Evolutionary conservation across 2,113 vertebrate species (phyloP).

Genomic region (Calidris pygmaea): DNA sequence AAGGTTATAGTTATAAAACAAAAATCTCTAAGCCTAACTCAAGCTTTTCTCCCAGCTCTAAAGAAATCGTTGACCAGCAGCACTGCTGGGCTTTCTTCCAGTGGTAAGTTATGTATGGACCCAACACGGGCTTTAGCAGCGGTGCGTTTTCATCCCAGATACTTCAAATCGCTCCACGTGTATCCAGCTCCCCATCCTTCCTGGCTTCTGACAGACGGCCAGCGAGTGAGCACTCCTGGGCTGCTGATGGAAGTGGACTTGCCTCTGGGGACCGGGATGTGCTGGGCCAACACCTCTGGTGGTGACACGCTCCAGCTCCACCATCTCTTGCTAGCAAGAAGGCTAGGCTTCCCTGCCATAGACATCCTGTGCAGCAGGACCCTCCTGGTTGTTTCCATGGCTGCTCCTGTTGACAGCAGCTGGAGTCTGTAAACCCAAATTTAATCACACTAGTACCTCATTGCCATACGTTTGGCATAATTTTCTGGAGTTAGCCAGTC

Average conservation of each 20-base stretch:
- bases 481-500: neutral
- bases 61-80: neutral
- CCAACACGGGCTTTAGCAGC: neutral
- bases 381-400: neutral
- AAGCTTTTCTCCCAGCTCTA: neutral
- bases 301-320: neutral
- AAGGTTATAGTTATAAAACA: neutral
- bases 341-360: neutral
- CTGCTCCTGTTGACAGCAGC: neutral
- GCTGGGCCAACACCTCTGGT: neutral
- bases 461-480: neutral
- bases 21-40: neutral
- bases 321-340: neutral
- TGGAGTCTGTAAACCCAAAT: neutral
- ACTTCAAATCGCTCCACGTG: fast-evolving
- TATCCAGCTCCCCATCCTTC: fast-evolving
- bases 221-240: neutral
- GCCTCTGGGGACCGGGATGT: fast-evolving
- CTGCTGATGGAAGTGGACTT: fast-evolving
- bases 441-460: neutral
- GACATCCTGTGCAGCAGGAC: neutral
- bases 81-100: neutral
- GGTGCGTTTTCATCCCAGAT: neutral
- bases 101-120: neutral
- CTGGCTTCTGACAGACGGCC: neutral